Conservation (phyloP, 2,113 vertebrate genomes). For the Protomyctophum bolini region DNA sequence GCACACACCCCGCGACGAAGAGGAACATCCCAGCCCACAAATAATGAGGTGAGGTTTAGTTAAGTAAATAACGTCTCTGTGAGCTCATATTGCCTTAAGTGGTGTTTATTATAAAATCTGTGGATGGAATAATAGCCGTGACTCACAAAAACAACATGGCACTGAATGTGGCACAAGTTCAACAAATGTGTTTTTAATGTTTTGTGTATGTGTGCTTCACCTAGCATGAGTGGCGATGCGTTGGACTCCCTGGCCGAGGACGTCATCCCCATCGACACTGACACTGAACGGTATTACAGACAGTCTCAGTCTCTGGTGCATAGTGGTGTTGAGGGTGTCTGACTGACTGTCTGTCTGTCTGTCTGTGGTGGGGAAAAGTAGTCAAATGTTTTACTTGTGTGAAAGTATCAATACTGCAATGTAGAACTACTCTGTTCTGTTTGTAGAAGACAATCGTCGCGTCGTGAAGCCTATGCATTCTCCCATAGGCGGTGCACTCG, state of each 20-base stretch:
- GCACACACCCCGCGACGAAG: neutral
- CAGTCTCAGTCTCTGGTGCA: neutral
- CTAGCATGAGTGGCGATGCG: slow-evolving; percentile 9
- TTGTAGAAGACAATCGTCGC: too few species aligned
- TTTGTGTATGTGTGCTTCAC: slow-evolving; percentile 17
- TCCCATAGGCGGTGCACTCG: too few species aligned
- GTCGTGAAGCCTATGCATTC: too few species aligned
- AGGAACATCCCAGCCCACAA: slow-evolving; percentile 26
- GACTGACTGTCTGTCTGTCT: neutral
- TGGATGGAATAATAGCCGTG: neutral
- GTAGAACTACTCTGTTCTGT: too few species aligned
- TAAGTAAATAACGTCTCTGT: neutral
- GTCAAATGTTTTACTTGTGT: too few species aligned
- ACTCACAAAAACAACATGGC: neutral
- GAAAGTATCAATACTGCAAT: too few species aligned
- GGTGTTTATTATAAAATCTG: neutral
- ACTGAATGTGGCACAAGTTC: neutral
- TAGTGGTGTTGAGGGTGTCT: slow-evolving; percentile 11
- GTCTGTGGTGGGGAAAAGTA: too few species aligned
- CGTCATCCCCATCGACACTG: slow-evolving; percentile 50
- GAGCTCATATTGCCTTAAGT: neutral
- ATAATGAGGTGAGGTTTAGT: slow-evolving; percentile 14
- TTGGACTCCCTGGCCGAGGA: slow-evolving; percentile 50
- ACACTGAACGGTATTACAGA: slow-evolving; percentile 52
- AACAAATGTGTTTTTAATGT: neutral